phyloP scores from a whole-genome alignment of 2,797 vertebrate species.

The Syngnathus acus region DNA sequence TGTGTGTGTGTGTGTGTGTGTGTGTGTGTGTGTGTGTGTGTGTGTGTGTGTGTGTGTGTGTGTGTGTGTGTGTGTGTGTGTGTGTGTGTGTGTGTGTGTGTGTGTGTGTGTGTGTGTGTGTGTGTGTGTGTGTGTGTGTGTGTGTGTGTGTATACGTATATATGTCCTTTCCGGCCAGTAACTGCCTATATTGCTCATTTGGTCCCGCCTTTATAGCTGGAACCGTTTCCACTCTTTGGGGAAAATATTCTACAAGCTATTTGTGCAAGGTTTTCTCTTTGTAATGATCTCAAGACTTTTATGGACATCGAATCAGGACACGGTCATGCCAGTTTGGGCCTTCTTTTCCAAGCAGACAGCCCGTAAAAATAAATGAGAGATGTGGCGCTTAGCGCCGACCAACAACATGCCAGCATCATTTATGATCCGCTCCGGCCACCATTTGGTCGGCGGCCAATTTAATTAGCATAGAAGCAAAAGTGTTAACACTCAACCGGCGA shows the following conservation, averaged over 20 bases:
- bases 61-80: constrained; percentile 7
- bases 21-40: constrained; percentile 9
- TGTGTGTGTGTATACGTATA: no score
- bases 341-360: background rate
- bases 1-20: constrained; percentile 3
- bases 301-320: background rate
- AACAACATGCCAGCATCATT: constrained; percentile 20
- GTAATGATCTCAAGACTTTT: background rate
- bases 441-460: constrained; percentile 62
- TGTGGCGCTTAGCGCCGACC: background rate
- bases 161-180: constrained; percentile 6
- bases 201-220: background rate
- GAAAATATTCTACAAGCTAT: no score
- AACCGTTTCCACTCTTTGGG: no score
- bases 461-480: constrained; percentile 61
- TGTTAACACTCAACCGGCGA: background rate
- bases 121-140: no score
- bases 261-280: background rate
- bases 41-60: constrained; percentile 5
- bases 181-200: background rate
- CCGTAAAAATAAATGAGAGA: background rate
- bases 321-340: background rate
- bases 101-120: constrained; percentile 8
- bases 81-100: constrained; percentile 7
- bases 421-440: constrained; percentile 36